Conservation (phyloP, 2,113 vertebrate species). For the Seriola dumerili region DNA sequence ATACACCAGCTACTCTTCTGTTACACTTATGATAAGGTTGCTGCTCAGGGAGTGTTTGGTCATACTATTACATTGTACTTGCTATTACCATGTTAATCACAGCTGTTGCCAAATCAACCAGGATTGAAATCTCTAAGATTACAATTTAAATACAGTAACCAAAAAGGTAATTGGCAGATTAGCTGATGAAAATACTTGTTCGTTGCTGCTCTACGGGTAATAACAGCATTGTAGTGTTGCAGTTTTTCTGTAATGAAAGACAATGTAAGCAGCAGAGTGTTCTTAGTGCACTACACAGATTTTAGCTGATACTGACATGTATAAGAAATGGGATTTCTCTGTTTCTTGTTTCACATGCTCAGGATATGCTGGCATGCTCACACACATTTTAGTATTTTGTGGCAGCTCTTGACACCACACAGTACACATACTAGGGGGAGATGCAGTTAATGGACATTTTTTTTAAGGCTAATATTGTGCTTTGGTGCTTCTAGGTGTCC, state of each 20-base stretch:
- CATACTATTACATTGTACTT: not conserved
- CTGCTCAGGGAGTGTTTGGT: not conserved
- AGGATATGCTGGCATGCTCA: not conserved
- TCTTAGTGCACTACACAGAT: not conserved
- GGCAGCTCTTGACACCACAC: not conserved
- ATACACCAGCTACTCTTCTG: not conserved
- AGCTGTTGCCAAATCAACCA: not conserved
- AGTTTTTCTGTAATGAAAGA: no score
- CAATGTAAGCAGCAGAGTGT: no score
- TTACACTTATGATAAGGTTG: not conserved
- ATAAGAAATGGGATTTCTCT: not conserved
- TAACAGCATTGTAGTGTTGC: no score
- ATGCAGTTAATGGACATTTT: not conserved
- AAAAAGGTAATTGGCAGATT: no score
- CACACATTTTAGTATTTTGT: not conserved
- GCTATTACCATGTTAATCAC: not conserved
- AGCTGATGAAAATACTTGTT: no score
- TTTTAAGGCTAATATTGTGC: constrained; percentile 1
- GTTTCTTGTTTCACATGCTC: not conserved
- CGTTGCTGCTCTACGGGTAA: no score
- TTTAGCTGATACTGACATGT: not conserved
- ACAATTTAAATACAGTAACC: no score
- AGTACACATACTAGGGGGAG: not conserved
- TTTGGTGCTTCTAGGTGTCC: constrained; percentile 86
- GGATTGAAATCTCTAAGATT: not conserved